Evolutionary conservation across 1,140 invertebrate genomes (phyloP).

Genomic region (Cotesia typhae): DNA sequence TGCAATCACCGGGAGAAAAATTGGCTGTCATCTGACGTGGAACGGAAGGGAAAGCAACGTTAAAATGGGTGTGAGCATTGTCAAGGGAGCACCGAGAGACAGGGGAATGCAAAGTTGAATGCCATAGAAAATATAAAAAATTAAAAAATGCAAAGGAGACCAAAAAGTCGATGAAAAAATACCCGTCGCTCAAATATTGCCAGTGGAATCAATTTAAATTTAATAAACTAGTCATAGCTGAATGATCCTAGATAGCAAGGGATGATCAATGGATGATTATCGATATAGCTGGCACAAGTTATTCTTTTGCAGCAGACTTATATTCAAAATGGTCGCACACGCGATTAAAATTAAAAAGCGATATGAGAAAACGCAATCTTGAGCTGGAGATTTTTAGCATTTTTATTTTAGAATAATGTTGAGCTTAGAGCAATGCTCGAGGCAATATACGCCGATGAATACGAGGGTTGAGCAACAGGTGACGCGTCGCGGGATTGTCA

Average conservation of each 20-base stretch:
- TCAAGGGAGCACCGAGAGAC: slow-evolving; percentile 9
- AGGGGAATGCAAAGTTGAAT: slow-evolving; percentile 14
- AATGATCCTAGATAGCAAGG: not conserved
- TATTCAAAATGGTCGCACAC: not conserved
- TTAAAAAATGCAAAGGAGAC: not conserved
- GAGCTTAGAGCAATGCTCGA: slow-evolving; percentile 12
- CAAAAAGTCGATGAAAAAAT: not conserved
- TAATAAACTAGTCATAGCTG: slow-evolving; percentile 13
- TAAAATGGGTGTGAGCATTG: slow-evolving; percentile 26
- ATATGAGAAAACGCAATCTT: not conserved
- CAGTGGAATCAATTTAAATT: slow-evolving; percentile 16
- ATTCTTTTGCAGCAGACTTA: not conserved
- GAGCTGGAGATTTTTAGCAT: not conserved
- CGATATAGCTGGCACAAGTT: not conserved
- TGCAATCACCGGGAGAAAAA: slow-evolving; percentile 64
- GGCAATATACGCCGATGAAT: slow-evolving; percentile 10
- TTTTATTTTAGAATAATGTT: slow-evolving; percentile 11
- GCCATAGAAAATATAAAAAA: slow-evolving; percentile 5
- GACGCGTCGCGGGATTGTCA: slow-evolving; percentile 49
- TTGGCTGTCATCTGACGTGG: slow-evolving; percentile 63
- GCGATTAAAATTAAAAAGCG: no score
- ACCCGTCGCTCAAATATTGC: not conserved
- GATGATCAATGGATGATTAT: not conserved
- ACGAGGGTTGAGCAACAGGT: slow-evolving; percentile 49
- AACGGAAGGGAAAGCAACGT: slow-evolving; percentile 41